Evolutionary conservation across 2,888 invertebrate species (phyloP).

Genomic region (Cephus runcator): DNA sequence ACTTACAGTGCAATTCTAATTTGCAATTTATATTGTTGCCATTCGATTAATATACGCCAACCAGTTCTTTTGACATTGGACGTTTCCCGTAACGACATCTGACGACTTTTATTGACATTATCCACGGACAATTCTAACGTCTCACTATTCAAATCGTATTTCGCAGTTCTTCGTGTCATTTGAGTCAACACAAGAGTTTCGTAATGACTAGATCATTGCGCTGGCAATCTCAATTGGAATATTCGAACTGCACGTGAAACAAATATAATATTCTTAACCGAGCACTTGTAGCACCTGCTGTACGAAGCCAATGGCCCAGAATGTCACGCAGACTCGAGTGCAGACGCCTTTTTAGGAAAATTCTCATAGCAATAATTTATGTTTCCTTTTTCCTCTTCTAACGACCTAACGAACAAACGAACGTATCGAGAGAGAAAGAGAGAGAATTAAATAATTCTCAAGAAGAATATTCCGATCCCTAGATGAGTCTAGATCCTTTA

Average conservation of each 20-base stretch:
- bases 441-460: background rate
- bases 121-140: background rate
- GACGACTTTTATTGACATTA: background rate
- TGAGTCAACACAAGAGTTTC: conserved; percentile 34
- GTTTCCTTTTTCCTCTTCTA: background rate
- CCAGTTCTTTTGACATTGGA: background rate
- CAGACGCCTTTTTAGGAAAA: background rate
- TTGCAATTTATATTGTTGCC: background rate
- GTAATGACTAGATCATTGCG: conserved; percentile 49
- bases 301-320: background rate
- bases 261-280: background rate
- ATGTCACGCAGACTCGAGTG: background rate
- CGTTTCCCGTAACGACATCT: background rate
- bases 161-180: conserved; percentile 8
- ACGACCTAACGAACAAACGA: background rate
- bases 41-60: background rate
- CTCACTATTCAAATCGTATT: background rate
- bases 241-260: background rate
- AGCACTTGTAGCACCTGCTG: background rate
- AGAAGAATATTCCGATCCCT: no score
- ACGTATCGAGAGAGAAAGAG: background rate
- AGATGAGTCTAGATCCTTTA: no score
- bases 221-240: conserved; percentile 31
- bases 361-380: background rate
- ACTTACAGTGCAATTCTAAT: background rate